Evolutionary conservation across 2,888 invertebrate species (phyloP), one percentile per base, ranked within the genome.

Genomic region (Metopia argyrocephala): DNA sequence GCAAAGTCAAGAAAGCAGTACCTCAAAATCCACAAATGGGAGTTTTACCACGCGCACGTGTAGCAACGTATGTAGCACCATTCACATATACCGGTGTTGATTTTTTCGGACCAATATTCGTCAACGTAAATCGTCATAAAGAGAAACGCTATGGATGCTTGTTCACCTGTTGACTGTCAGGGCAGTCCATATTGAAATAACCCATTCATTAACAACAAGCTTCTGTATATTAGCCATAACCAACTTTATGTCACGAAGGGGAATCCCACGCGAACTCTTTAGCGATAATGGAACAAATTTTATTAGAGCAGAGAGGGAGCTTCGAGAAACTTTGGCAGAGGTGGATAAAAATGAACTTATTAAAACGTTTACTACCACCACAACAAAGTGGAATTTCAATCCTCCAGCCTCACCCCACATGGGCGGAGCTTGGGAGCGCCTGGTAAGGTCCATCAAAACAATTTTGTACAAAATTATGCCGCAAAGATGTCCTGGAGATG

Each of bases 151-250:
- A 78, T 38, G 82, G 78, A 7, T 62, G 62, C 25, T 9, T 62
- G n/a, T 82, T 83, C 23, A 79, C 78, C n/a, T n/a, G n/a, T 9
- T 83, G 83, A 21, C 38, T 80, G 9, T 82, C 80, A 2, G 71
- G 69, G 18, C 62, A 83, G 20, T 31, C 31, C 31, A 31, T 31
- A 31, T 31, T 31, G 31, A 31, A 4, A 9, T 31, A 9, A 9
- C 4, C 84, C 83, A 46, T 46, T 46, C 18, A n/a, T n/a, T 18
- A 46, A 18, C 1, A 18, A 46, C n/a, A n/a, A n/a, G n/a, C n/a
- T n/a, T n/a, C n/a, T n/a, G n/a, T n/a, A n/a, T n/a, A n/a, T n/a
- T n/a, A n/a, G n/a, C n/a, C n/a, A n/a, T n/a, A n/a, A n/a, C n/a
- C n/a, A n/a, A n/a, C n/a, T n/a, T n/a, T n/a, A n/a, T n/a, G n/a